These are phyloP conservation scores for Serinus canaria DNA, from an alignment of 2,113 vertebrate genomes.

Conservation along the genomic window DNA sequence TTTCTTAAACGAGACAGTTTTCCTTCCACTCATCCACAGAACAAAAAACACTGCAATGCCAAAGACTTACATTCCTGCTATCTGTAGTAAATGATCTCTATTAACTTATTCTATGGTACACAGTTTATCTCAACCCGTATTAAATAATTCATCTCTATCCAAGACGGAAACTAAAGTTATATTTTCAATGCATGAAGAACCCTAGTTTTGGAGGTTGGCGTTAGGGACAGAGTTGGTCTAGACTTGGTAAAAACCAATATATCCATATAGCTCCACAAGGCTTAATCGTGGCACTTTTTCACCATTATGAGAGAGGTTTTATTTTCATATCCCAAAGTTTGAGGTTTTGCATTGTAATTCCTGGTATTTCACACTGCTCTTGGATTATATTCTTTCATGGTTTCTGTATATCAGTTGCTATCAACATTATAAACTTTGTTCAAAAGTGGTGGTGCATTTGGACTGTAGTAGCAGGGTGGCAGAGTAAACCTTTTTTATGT, in stretches of 20 bases:
- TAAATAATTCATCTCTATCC: neutral
- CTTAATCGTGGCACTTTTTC: neutral
- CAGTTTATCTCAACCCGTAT: neutral
- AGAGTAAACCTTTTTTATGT: rapidly evolving
- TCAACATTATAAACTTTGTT: neutral
- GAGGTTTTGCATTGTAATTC: neutral
- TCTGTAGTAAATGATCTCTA: neutral
- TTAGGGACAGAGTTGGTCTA: neutral
- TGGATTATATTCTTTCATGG: neutral
- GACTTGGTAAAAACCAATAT: neutral
- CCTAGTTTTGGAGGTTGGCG: neutral
- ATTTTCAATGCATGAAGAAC: neutral
- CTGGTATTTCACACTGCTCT: neutral
- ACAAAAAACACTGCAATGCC: neutral
- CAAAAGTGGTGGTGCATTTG: neutral
- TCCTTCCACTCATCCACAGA: neutral
- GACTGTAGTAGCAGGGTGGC: neutral
- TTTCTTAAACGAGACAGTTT: neutral
- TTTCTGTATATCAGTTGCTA: neutral
- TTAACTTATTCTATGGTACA: neutral
- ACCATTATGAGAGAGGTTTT: neutral
- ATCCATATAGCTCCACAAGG: neutral
- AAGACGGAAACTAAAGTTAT: neutral
- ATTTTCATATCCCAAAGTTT: neutral
- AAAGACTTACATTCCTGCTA: neutral